Evolutionary conservation across 2,113 vertebrate genomes (phyloP), one percentile per base, ranked within the genome.

Genomic region (Xenopus laevis): DNA sequence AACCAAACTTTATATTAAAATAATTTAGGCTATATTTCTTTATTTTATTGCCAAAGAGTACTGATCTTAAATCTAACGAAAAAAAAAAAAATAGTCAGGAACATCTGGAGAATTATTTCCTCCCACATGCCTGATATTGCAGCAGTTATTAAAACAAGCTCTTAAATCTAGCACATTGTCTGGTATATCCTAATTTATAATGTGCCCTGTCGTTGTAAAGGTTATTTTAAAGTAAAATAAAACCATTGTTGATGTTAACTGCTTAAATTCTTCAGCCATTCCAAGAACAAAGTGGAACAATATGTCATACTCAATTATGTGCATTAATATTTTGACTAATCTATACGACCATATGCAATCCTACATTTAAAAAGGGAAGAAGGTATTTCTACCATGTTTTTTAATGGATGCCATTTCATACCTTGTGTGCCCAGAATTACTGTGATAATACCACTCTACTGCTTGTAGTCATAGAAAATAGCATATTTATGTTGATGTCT

Each of bases 51-150:
- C 61, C 47, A 15, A 6, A 44, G 53, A 17, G 47, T 52, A 57
- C 50, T 65, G 71, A 64, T 65, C 20, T 65, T 64, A 65, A 65
- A 72, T 44, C 33, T 40, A 40, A 40, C 33, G 6, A 9, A 40
- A 40, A 40, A 40, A 40, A 61, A 33, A 72, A 64, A 64, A 2
- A n/a, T n/a, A n/a, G 61, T 40, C 27, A 63, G 33, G 60, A 65
- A 72, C 71, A 72, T 72, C 60, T 72, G 71, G 71, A 72, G 71
- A 64, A 62, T 71, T 33, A 72, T 72, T 72, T 72, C 45, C 27
- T 64, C 20, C 61, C 61, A 55, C 45, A 64, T 6, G 6, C 30
- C 6, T 33, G 3, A 33, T 6, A 73, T 50, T 45, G 55, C 46
- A 57, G 71, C 30, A 65, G 62, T 58, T 58, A 73, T 73, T 74